Percentiles rank a stretch among this genome's conserved stretches.
Evolutionary conservation across 2,888 invertebrate species (phyloP).

Genomic region (Ptilodon capucinus): DNA sequence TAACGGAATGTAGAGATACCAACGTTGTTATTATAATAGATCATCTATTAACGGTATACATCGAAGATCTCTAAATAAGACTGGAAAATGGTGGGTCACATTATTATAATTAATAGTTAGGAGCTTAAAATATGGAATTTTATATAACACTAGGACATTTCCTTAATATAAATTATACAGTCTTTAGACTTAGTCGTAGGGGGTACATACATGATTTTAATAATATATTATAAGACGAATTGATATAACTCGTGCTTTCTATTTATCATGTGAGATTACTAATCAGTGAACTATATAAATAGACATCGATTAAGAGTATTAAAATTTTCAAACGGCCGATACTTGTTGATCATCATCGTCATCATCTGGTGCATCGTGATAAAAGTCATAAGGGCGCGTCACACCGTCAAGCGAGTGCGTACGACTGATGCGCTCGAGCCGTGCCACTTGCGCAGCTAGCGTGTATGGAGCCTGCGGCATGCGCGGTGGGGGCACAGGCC

Average conservation of each 20-base stretch:
- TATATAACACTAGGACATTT: constrained; percentile 79
- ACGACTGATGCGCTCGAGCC: constrained; percentile 90
- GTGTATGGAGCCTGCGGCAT: constrained; percentile 92
- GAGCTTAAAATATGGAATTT: constrained; percentile 65
- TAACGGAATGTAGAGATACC: constrained; percentile 82
- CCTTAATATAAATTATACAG: constrained; percentile 78
- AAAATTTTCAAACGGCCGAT: constrained; percentile 71
- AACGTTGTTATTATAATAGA: constrained; percentile 62
- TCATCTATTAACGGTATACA: constrained; percentile 69
- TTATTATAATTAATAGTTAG: constrained; percentile 62
- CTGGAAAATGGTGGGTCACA: constrained; percentile 82
- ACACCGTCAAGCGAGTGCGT: constrained; percentile 95
- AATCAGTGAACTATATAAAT: constrained; percentile 74
- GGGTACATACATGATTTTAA: constrained; percentile 73
- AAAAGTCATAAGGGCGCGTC: constrained; percentile 88
- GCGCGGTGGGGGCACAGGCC: constrained; percentile 86
- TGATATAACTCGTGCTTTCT: constrained; percentile 76
- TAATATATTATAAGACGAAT: constrained; percentile 63
- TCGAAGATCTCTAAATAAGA: constrained; percentile 76
- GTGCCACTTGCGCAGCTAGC: constrained; percentile 93
- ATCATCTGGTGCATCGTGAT: constrained; percentile 77
- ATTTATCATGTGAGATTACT: constrained; percentile 79
- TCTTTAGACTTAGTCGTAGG: constrained; percentile 79
- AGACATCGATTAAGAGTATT: constrained; percentile 70
- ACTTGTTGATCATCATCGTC: constrained; percentile 81